Percentiles rank a stretch among this genome's conserved stretches.
Evolutionary conservation across 2,113 vertebrate species (phyloP).

Genomic region (Tinamus guttatus): DNA sequence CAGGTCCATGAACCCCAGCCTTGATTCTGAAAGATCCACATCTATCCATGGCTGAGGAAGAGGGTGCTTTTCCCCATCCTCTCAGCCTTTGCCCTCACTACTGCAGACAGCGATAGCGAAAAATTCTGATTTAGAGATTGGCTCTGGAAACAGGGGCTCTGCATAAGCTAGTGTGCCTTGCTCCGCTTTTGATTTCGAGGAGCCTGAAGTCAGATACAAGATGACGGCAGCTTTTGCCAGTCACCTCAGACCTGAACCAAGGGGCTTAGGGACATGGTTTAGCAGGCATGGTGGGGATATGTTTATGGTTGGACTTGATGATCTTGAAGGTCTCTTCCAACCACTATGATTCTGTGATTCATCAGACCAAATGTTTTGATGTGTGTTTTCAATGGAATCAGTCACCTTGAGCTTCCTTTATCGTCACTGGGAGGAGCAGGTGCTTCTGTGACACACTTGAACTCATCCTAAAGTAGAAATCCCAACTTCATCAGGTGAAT

Average conservation of each 20-base stretch:
- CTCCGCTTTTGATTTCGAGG: neutral
- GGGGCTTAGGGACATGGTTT: no score
- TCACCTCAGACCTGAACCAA: neutral
- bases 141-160: neutral
- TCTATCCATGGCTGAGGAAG: neutral
- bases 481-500: neutral
- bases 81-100: neutral
- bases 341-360: neutral
- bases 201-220: neutral
- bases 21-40: neutral
- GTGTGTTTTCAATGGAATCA: neutral
- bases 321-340: no score
- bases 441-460: neutral
- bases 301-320: no score
- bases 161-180: neutral
- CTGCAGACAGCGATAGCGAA: neutral
- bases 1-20: neutral
- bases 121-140: neutral
- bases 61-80: accelerated
- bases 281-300: no score
- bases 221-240: neutral
- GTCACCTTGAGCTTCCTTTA: neutral
- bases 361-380: neutral
- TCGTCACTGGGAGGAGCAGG: neutral
- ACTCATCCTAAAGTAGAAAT: neutral